Evolutionary conservation across 2,888 invertebrate species (phyloP).

Genomic region (Abscondita cerata): DNA sequence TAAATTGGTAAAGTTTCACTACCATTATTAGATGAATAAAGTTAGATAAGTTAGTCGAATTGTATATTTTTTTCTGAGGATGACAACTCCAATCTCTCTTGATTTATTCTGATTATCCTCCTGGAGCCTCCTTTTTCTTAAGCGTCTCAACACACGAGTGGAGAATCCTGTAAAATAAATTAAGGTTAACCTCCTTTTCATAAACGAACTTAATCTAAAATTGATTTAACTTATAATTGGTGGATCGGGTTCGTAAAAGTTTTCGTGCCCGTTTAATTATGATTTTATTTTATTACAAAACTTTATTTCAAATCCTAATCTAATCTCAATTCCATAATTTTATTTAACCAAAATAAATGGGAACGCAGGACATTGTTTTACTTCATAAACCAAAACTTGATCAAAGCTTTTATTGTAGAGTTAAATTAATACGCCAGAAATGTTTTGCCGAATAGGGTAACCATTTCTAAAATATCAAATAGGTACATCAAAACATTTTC

Average conservation of each 20-base stretch:
- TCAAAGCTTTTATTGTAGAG: slow-evolving; percentile 16
- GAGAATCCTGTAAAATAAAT: slow-evolving; percentile 17
- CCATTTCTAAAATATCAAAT: slow-evolving; percentile 12
- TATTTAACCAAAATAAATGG: slow-evolving; percentile 7
- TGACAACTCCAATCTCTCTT: no score
- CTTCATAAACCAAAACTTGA: slow-evolving; percentile 7
- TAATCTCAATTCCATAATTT: not conserved
- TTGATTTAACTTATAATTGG: slow-evolving; percentile 10
- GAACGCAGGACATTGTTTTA: slow-evolving; percentile 6
- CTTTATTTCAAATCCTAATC: not conserved
- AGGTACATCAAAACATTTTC: slow-evolving; percentile 18
- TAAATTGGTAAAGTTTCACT: no score
- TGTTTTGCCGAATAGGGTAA: slow-evolving; percentile 6
- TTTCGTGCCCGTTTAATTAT: not conserved
- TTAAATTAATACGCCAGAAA: slow-evolving; percentile 22
- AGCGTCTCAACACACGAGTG: not conserved
- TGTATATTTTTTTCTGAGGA: no score
- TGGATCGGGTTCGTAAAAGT: not conserved
- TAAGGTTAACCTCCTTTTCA: not conserved
- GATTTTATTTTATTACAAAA: slow-evolving; percentile 1
- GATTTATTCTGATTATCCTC: no score
- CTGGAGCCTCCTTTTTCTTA: no score
- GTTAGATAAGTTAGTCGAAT: no score
- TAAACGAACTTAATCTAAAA: slow-evolving; percentile 5
- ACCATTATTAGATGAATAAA: no score